phyloP scores from a whole-genome alignment of 2,113 vertebrate species.

The Glareola pratincola region DNA sequence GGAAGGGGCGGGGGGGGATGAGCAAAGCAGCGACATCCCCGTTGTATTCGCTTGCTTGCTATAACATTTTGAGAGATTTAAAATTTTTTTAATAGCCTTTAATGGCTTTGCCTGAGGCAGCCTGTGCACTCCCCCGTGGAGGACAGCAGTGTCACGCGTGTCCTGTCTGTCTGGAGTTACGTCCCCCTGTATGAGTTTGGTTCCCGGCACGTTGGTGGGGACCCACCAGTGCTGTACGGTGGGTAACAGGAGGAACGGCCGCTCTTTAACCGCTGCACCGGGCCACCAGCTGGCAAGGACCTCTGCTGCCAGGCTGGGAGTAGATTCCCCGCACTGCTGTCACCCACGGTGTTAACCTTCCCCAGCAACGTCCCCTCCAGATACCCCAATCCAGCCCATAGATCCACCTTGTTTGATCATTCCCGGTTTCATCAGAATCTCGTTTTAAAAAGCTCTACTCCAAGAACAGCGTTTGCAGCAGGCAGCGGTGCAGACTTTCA shows the following conservation, averaged over 20 bases:
- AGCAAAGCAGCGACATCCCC: background rate
- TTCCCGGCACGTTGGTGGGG: background rate
- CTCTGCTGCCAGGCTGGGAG: conserved; percentile 5
- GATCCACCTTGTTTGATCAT: background rate
- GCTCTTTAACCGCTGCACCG: background rate
- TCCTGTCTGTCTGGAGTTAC: background rate
- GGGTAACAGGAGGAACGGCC: background rate
- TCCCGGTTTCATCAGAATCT: background rate
- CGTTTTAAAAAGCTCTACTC: background rate
- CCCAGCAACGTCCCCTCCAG: background rate
- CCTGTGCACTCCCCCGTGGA: background rate
- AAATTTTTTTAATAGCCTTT: background rate
- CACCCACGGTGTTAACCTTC: background rate
- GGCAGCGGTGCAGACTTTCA: background rate
- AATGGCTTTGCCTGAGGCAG: background rate
- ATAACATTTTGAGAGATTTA: background rate
- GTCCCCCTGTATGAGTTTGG: background rate
- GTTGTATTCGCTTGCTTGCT: background rate
- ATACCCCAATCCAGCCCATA: background rate
- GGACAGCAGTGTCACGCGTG: background rate
- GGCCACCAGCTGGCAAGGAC: background rate
- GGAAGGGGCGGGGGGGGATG: background rate
- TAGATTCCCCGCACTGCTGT: conserved; percentile 8
- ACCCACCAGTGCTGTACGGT: background rate
- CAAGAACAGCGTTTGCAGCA: background rate